A percentile compares a stretch with the other conserved stretches of the same genome.
Conservation (phyloP, 2,888 invertebrate genomes). For the Xestoiulus laeticollis region DNA sequence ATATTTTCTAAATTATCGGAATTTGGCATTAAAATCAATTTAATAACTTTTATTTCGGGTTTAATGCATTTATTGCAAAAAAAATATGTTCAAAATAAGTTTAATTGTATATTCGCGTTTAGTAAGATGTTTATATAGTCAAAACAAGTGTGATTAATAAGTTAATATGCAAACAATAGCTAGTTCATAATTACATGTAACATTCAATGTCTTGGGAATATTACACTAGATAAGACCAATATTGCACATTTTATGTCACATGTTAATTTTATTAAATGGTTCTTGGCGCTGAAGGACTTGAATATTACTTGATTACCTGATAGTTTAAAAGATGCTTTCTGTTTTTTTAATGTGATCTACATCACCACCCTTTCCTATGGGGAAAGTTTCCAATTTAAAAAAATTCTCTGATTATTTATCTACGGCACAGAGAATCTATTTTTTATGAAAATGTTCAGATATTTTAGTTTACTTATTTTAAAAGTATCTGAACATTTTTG, state of each 20-base stretch:
- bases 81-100: neutral
- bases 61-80: neutral
- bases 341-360: too few relatives aligned
- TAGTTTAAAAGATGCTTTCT: neutral
- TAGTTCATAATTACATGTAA: neutral
- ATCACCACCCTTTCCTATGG: too few relatives aligned
- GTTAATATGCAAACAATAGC: neutral
- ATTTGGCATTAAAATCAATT: too few relatives aligned
- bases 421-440: too few relatives aligned
- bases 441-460: too few relatives aligned
- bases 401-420: too few relatives aligned
- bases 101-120: neutral
- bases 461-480: too few relatives aligned
- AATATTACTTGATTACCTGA: neutral
- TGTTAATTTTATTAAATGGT: neutral
- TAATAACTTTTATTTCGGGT: neutral
- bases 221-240: neutral
- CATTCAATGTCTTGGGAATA: neutral
- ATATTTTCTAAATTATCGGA: too few relatives aligned
- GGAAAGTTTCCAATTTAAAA: too few relatives aligned
- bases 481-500: too few relatives aligned
- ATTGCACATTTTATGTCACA: neutral
- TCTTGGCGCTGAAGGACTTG: neutral
- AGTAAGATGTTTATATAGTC: neutral
- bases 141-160: neutral